Evolutionary conservation across 1,140 invertebrate genomes (phyloP).

Genomic region (Drosophila orosa): DNA sequence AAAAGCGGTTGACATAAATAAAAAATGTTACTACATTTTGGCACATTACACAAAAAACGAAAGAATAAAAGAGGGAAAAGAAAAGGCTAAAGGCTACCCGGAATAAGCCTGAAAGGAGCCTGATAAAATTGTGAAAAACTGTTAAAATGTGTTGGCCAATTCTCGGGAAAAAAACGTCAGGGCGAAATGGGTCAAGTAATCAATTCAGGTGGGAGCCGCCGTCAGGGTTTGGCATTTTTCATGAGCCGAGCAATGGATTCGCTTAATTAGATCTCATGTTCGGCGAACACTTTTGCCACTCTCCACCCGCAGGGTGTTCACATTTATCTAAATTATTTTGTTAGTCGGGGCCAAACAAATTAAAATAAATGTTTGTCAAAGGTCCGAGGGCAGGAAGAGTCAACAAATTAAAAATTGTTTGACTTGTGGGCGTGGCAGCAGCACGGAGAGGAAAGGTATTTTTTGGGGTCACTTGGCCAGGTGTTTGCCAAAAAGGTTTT

Average conservation of each 20-base stretch:
- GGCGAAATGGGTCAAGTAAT: slow-evolving; percentile 48
- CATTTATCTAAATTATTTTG: slow-evolving; percentile 78
- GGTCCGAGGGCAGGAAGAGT: slow-evolving; percentile 37
- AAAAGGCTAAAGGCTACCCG: slow-evolving; percentile 11
- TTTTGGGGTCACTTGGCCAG: slow-evolving; percentile 49
- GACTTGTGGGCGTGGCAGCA: slow-evolving; percentile 12
- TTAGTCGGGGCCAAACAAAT: slow-evolving; percentile 67
- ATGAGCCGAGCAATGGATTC: slow-evolving; percentile 5
- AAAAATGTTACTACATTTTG: slow-evolving; percentile 74
- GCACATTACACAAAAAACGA: slow-evolving; percentile 59
- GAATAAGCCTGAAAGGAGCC: slow-evolving; percentile 42
- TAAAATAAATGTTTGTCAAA: slow-evolving; percentile 72
- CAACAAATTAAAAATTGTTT: slow-evolving; percentile 74
- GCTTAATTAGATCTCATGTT: slow-evolving; percentile 63
- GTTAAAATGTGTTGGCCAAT: slow-evolving; percentile 58
- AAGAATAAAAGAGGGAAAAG: slow-evolving; percentile 31
- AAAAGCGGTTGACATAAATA: slow-evolving; percentile 67
- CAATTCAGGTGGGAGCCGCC: slow-evolving; percentile 48
- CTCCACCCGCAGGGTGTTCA: slow-evolving; percentile 16
- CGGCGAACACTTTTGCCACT: slow-evolving; percentile 10
- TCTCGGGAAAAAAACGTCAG: slow-evolving; percentile 52
- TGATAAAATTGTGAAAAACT: slow-evolving; percentile 70
- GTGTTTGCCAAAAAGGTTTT: slow-evolving; percentile 57
- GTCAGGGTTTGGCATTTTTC: slow-evolving; percentile 42
- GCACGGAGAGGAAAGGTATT: slow-evolving; percentile 8